Conservation (phyloP, 1,140 invertebrate genomes). For the Anadara kagoshimensis region DNA sequence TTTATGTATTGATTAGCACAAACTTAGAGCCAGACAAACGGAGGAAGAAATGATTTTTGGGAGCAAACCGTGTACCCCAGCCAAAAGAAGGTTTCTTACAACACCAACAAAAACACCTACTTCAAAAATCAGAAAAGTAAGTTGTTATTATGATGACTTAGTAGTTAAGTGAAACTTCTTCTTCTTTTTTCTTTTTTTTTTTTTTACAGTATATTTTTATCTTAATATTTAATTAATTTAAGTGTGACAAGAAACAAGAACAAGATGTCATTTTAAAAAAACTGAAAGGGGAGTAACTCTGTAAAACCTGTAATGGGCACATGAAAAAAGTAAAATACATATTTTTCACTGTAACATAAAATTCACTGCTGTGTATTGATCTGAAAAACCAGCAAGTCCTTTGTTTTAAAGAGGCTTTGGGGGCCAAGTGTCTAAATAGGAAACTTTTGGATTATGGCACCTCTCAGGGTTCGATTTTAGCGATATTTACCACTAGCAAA, state of each 20-base stretch:
- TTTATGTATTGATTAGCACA: slow-evolving; percentile 52
- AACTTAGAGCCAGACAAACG: slow-evolving; percentile 60
- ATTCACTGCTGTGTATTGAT: too few relatives aligned
- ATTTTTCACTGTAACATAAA: too few relatives aligned
- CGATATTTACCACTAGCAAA: too few relatives aligned
- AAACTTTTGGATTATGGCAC: too few relatives aligned
- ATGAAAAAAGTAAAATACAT: too few relatives aligned
- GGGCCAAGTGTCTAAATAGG: too few relatives aligned
- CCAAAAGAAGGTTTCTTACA: slow-evolving; percentile 55
- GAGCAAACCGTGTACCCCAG: slow-evolving; percentile 67
- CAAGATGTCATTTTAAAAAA: neutral
- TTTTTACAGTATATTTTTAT: neutral
- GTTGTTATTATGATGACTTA: neutral
- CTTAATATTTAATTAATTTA: too few relatives aligned
- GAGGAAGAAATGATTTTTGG: slow-evolving; percentile 71
- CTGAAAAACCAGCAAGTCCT: too few relatives aligned
- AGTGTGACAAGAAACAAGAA: too few relatives aligned
- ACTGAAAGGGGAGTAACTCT: neutral
- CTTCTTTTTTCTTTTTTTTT: neutral
- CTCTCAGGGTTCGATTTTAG: too few relatives aligned
- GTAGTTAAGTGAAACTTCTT: neutral
- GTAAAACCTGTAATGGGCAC: neutral
- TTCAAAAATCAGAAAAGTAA: slow-evolving; percentile 68
- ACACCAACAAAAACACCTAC: slow-evolving; percentile 67
- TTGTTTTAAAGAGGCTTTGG: too few relatives aligned